phyloP scores from a whole-genome alignment of 2,797 vertebrate genomes.

The Melanotaenia pygmaea region DNA sequence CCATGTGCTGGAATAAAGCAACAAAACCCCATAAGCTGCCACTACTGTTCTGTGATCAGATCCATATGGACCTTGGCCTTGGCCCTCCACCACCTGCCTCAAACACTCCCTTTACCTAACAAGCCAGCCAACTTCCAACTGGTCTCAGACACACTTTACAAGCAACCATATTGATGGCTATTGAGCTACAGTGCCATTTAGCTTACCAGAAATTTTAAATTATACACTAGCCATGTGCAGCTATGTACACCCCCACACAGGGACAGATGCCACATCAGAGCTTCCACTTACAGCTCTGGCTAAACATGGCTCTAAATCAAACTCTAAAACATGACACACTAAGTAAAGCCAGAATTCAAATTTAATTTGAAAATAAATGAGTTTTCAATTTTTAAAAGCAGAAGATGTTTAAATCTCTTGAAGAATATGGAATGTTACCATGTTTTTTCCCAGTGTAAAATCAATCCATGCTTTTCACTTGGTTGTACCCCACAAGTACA shows the following conservation, averaged over 20 bases:
- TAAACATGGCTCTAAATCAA: slow-evolving; percentile 56
- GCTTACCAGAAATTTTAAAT: slow-evolving; percentile 82
- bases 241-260: slow-evolving; percentile 62
- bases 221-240: slow-evolving; percentile 75
- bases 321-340: slow-evolving; percentile 52
- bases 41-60: slow-evolving; percentile 87
- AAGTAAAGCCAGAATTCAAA: slow-evolving; percentile 46
- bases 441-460: slow-evolving; percentile 30
- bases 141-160: slow-evolving; percentile 79
- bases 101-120: slow-evolving; percentile 77
- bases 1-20: slow-evolving; percentile 67
- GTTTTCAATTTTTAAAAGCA: slow-evolving; percentile 24
- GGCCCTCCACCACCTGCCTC: slow-evolving; percentile 79
- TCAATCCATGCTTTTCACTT: slow-evolving; percentile 39
- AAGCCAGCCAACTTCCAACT: slow-evolving; percentile 72
- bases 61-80: slow-evolving; percentile 80
- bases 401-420: slow-evolving; percentile 34
- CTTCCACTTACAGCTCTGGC: slow-evolving; percentile 62
- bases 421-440: slow-evolving; percentile 27
- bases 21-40: slow-evolving; percentile 74
- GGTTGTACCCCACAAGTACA: slow-evolving; percentile 21
- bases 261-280: slow-evolving; percentile 75
- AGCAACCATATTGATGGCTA: slow-evolving; percentile 79
- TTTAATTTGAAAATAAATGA: slow-evolving; percentile 57
- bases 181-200: slow-evolving; percentile 80